These are phyloP conservation scores for Napeogenes sylphis DNA, from an alignment of 2,888 invertebrate genomes.

Conservation along the genomic window DNA sequence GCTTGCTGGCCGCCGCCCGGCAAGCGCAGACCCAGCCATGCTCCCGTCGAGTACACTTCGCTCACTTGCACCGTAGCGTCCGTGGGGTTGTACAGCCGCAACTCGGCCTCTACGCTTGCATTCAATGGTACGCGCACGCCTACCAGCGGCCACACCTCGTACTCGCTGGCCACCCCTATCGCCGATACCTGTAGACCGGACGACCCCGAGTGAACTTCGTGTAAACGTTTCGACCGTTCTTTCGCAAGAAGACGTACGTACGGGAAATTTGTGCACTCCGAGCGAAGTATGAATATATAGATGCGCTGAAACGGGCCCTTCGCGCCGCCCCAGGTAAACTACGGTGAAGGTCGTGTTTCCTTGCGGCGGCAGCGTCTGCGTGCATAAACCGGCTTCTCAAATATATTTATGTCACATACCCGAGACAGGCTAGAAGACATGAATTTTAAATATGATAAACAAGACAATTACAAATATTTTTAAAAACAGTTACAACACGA, in stretches of 20 bases:
- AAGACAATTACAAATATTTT: neutral
- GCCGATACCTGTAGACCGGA: conserved; percentile 82
- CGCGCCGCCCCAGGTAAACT: conserved; percentile 94
- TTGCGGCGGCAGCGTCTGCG: conserved; percentile 89
- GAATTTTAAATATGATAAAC: neutral
- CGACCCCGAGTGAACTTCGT: neutral
- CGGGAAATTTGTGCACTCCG: conserved; percentile 92
- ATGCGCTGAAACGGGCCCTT: conserved; percentile 91
- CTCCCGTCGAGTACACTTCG: conserved; percentile 92
- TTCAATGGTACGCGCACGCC: conserved; percentile 95
- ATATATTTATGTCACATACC: neutral
- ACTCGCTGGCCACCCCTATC: conserved; percentile 92
- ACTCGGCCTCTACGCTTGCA: conserved; percentile 91
- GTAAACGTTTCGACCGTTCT: neutral
- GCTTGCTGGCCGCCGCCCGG: conserved; percentile 88
- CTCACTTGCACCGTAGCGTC: conserved; percentile 83
- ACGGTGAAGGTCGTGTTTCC: conserved; percentile 97
- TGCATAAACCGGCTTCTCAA: conserved; percentile 2
- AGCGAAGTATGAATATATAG: conserved; percentile 96
- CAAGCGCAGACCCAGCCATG: conserved; percentile 93
- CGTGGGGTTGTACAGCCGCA: conserved; percentile 97
- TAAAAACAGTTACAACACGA: neutral
- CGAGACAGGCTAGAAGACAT: neutral
- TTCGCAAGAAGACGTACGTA: conserved; percentile 47
- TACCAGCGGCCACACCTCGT: conserved; percentile 92